Evolutionary conservation across 2,113 vertebrate species (phyloP).

Genomic region (Recurvirostra avosetta): DNA sequence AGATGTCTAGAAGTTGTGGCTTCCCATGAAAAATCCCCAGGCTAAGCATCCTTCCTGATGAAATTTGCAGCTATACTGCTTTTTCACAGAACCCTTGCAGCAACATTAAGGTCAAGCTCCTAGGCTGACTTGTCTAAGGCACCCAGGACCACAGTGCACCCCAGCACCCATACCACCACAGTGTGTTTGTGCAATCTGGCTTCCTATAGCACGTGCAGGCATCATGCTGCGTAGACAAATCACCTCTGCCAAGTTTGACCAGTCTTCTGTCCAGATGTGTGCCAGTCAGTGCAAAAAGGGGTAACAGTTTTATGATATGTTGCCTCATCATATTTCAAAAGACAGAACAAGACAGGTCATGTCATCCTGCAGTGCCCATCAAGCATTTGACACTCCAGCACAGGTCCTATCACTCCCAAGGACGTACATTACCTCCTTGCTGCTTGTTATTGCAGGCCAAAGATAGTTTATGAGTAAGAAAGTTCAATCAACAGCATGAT

Average conservation of each 20-base stretch:
- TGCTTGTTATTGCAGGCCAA: neutral
- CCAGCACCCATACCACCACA: neutral
- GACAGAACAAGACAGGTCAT: neutral
- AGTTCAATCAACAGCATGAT: neutral
- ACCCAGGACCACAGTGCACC: neutral
- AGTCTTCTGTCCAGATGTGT: neutral
- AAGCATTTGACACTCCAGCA: neutral
- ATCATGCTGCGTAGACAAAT: neutral
- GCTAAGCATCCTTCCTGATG: neutral
- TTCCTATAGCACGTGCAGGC: neutral
- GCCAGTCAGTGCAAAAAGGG: neutral
- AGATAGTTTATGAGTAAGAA: neutral
- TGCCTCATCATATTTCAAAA: neutral
- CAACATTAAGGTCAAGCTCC: neutral
- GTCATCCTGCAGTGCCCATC: neutral
- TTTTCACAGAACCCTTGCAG: neutral
- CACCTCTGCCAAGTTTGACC: neutral
- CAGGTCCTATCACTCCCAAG: neutral
- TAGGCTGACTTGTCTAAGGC: neutral
- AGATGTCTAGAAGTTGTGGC: neutral
- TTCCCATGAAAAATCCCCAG: neutral
- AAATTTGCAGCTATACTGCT: neutral
- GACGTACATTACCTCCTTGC: neutral
- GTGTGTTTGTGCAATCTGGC: neutral
- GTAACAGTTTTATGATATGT: neutral